A percentile compares a stretch with the other conserved stretches of the same genome.
phyloP scores from a whole-genome alignment of 2,888 invertebrate species.

The Melinopterus prodromus region DNA sequence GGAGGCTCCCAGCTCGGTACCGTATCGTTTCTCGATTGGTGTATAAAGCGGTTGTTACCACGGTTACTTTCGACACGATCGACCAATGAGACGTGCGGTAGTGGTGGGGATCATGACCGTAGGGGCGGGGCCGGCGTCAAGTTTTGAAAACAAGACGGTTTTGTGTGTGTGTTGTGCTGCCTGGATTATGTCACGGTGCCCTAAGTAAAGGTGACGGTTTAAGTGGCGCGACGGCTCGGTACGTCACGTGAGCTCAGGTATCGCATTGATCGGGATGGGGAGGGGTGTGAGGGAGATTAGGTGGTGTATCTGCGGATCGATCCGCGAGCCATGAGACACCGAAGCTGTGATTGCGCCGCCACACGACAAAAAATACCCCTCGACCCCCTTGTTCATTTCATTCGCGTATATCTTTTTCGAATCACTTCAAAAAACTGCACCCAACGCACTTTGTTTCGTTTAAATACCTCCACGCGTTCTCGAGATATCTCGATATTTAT shows the following conservation, averaged over 20 bases:
- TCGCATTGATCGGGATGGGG: conserved; percentile 23
- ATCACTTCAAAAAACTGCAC: neutral
- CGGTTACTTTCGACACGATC: conserved; percentile 53
- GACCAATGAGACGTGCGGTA: conserved; percentile 53
- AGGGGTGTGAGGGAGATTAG: conserved; percentile 6
- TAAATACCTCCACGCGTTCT: neutral
- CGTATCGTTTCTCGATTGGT: neutral
- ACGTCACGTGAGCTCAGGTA: conserved; percentile 18
- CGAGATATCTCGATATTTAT: neutral
- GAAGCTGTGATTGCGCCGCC: neutral
- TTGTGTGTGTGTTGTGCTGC: conserved; percentile 15
- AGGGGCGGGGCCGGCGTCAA: conserved; percentile 41
- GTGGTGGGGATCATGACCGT: conserved; percentile 47
- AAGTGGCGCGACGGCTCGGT: conserved; percentile 49
- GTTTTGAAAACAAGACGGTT: conserved; percentile 48
- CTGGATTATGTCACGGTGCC: conserved; percentile 31
- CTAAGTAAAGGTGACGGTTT: conserved; percentile 61
- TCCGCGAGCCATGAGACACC: neutral
- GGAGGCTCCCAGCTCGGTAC: neutral
- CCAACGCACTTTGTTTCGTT: neutral
- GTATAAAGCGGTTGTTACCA: conserved; percentile 53
- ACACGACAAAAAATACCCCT: neutral
- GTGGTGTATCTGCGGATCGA: conserved; percentile 10
- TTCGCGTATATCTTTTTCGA: neutral
- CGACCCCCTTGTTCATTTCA: neutral